phyloP scores from a whole-genome alignment of 2,797 vertebrate genomes.

The Sitta carolinensis region DNA sequence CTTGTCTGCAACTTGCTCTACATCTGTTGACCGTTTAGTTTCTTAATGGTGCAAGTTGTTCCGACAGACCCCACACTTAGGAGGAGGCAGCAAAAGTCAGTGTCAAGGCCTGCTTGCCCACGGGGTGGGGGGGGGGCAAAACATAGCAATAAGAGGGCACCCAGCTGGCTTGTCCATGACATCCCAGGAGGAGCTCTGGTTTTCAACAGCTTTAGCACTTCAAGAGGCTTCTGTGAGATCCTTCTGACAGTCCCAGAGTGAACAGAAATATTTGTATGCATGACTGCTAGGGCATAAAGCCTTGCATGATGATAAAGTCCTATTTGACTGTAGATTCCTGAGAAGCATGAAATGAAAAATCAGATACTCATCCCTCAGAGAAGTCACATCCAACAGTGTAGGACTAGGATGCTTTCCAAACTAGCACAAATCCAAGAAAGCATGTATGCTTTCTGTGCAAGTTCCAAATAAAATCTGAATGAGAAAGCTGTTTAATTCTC shows the following conservation, averaged over 20 bases:
- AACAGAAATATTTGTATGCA: not conserved
- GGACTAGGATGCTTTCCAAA: not conserved
- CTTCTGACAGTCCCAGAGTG: not conserved
- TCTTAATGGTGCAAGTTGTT: not conserved
- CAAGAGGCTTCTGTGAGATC: not conserved
- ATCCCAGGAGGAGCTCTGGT: not conserved
- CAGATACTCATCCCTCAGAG: not conserved
- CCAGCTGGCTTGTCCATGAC: rapidly evolving
- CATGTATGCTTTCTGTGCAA: not conserved
- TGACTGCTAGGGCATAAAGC: not conserved
- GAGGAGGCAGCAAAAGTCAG: not conserved
- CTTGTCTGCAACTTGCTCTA: not conserved
- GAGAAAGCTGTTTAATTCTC: not conserved
- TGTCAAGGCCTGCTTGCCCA: not conserved
- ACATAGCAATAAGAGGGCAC: not conserved
- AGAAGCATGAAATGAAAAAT: not conserved
- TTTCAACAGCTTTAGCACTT: not conserved
- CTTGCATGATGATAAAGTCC: not conserved
- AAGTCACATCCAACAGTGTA: not conserved
- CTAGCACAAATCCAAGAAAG: not conserved
- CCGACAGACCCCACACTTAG: rapidly evolving
- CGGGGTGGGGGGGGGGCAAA: not conserved
- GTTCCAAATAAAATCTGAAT: not conserved
- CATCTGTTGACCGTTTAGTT: not conserved
- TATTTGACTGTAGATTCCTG: not conserved